Base-by-base conservation (phyloP, 2,888 invertebrate genomes). In the Drosophila anomalata region DNA sequence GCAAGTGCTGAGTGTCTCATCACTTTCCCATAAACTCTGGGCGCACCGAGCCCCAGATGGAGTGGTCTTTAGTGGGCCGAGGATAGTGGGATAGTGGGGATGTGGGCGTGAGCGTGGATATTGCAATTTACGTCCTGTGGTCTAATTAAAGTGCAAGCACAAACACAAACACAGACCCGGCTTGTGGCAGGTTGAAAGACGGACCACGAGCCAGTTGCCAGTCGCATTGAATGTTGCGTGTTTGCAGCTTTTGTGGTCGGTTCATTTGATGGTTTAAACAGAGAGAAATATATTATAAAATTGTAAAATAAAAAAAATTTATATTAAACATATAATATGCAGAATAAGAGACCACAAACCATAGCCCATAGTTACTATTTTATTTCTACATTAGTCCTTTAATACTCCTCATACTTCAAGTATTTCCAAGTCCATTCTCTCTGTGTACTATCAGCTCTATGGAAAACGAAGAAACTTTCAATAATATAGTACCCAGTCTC, bases 41-140 rank as follows among this genome's bases (percentile, higher is more conserved):
- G 6, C 17, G 14, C 17, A 11, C 44, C 22, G 22, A 22, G 29
- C 31, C 68, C 24, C 67, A 62, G 39, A 20, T 63, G 61, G 61
- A 55, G 56, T 50, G 67, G 69, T 59, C 29, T 14, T 50, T 44
- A 36, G 39, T 39, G 46, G 44, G 8, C 22, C 24, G n/a, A 33
- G 17, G 26, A 29, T 29, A 31, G 33, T 33, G 33, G 33, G 33
- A 12, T 33, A 12, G 33, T 33, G 33, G 33, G 9, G 47, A 24
- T 17, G 55, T 33, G 33, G 57, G 46, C 17, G 47, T 54, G 36
- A 48, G 55, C 66, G 71, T 73, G 80, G 69, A 88, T 84, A 88
- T 81, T 87, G 82, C 84, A 88, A 84, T 84, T 88, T 84, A 87
- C 89, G 84, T 87, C 85, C 83, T 84, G 89, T 71, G 83, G 83